Conservation (phyloP, 2,113 vertebrate genomes). For the Benthochromis sp. region DNA sequence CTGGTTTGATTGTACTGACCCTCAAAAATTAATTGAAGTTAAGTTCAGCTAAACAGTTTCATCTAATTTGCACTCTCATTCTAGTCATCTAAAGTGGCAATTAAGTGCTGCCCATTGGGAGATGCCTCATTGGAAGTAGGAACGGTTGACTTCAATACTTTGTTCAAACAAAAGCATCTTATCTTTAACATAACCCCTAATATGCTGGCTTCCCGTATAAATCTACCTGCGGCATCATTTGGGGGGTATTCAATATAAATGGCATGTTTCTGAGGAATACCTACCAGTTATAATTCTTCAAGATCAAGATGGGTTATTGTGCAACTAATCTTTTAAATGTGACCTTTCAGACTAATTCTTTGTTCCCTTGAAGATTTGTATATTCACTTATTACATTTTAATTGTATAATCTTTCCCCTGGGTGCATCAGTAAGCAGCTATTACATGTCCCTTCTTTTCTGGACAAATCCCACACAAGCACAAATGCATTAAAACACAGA, state of each 20-base stretch:
- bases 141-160: neutral
- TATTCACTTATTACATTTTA: conserved; percentile 12
- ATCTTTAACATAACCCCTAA: neutral
- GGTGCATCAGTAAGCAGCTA: neutral
- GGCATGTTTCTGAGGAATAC: neutral
- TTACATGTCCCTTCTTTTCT: neutral
- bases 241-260: neutral
- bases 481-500: neutral
- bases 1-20: neutral
- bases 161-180: neutral
- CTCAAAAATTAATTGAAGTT: neutral
- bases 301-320: neutral
- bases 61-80: conserved; percentile 18
- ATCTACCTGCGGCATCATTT: neutral
- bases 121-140: neutral
- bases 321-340: neutral
- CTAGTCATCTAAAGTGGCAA: conserved; percentile 22
- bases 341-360: neutral
- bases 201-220: neutral
- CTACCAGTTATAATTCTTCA: neutral
- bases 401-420: neutral
- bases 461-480: neutral
- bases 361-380: neutral
- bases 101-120: conserved; percentile 10
- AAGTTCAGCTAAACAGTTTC: conserved; percentile 21